phyloP scores from a whole-genome alignment of 30 jellyfish, hydroid and myxozoan genomes.

The Hydractinia echinata region DNA sequence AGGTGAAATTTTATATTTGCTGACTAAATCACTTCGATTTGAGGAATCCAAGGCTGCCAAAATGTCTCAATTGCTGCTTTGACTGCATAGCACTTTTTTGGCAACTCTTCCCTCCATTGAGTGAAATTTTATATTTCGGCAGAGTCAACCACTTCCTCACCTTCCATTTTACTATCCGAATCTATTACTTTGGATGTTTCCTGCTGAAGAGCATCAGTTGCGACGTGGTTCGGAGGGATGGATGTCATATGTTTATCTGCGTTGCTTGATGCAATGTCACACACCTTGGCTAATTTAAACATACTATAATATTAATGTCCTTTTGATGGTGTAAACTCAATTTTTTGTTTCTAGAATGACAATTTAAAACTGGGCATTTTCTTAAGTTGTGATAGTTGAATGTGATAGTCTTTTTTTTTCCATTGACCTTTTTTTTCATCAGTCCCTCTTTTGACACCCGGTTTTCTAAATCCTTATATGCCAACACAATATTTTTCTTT shows the following conservation, averaged over 20 bases:
- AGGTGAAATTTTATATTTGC: too few species aligned
- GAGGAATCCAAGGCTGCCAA: too few species aligned
- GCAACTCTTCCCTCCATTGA: constrained; percentile 4
- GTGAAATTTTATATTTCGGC: not conserved
- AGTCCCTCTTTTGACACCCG: too few species aligned
- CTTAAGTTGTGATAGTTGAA: constrained; percentile 2
- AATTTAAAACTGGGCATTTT: not conserved
- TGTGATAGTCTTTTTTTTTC: not conserved
- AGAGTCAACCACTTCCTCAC: too few species aligned
- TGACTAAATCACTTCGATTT: too few species aligned
- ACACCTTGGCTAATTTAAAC: not conserved
- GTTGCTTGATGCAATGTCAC: not conserved
- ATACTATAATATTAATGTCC: not conserved
- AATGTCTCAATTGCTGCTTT: not conserved
- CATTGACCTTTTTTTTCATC: too few species aligned
- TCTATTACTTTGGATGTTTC: not conserved
- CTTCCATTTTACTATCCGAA: not conserved
- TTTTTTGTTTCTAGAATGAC: not conserved
- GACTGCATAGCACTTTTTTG: not conserved
- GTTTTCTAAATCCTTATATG: too few species aligned
- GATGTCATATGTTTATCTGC: too few species aligned
- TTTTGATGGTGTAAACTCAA: not conserved
- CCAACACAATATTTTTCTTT: too few species aligned
- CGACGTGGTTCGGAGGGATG: too few species aligned
- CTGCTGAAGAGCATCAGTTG: not conserved